A percentile compares a stretch with the other conserved stretches of the same genome.
phyloP scores from a whole-genome alignment of 2,888 invertebrate genomes.

The Amiota communis region DNA sequence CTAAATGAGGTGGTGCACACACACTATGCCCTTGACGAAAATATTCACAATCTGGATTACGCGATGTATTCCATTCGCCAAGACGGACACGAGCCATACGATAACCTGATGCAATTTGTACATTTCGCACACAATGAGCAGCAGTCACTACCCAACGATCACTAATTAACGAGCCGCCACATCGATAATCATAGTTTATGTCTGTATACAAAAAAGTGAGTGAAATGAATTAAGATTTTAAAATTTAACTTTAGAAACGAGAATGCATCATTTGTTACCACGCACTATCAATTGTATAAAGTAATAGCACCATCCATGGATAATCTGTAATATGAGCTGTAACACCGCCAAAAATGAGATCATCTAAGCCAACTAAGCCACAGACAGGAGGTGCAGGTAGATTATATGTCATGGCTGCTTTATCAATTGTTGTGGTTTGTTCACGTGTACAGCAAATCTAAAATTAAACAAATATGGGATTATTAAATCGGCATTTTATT shows the following conservation, averaged over 20 bases:
- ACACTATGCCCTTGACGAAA: conserved; percentile 63
- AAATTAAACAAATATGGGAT: not conserved
- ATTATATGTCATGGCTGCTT: not conserved
- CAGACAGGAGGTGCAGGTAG: conserved; percentile 23
- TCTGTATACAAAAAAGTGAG: not conserved
- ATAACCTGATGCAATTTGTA: conserved; percentile 77
- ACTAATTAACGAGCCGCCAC: conserved; percentile 48
- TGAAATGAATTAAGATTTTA: not conserved
- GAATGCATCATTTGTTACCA: not conserved
- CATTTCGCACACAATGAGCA: conserved; percentile 78
- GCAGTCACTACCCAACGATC: conserved; percentile 76
- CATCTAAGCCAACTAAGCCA: not conserved
- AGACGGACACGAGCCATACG: conserved; percentile 70
- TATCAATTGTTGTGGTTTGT: not conserved
- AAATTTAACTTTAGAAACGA: not conserved
- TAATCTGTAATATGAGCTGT: conserved; percentile 40
- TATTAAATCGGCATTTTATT: not conserved
- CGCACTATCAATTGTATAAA: conserved; percentile 42
- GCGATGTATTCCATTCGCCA: conserved; percentile 69
- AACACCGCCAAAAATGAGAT: conserved; percentile 40
- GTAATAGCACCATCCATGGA: conserved; percentile 50
- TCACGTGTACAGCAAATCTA: conserved; percentile 10
- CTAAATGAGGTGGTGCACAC: conserved; percentile 77
- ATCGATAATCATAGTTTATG: conserved; percentile 30
- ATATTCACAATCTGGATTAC: conserved; percentile 56